Evolutionary conservation across 1,140 invertebrate genomes (phyloP), one percentile per base, ranked within the genome.

Genomic region (Agrypnia vestita): DNA sequence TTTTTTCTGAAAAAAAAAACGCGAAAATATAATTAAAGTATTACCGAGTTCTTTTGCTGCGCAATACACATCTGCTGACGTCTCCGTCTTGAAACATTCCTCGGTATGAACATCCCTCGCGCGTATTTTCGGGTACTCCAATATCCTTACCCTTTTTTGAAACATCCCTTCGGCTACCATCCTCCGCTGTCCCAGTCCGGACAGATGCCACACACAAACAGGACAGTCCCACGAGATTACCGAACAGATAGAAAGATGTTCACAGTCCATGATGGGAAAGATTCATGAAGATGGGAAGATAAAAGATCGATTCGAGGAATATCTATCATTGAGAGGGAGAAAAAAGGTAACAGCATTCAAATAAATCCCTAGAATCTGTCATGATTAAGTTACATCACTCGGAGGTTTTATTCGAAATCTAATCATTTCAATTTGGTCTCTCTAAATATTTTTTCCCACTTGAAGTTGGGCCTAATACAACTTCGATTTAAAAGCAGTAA

Each of bases 201-300:
- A 21, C 21, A 7, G 21, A 55, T 56, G 51, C 55, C 51, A 74
- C 72, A 74, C 55, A 74, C 72, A 74, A 21, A 35, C 55, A 74
- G n/a, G 15, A 44, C 21, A 46, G 49, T 74, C 72, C 19, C 43
- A 56, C 25, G 55, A 56, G 51, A 74, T 74, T 15, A 51, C 46
- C 11, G 17, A 10, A 72, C 25, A 55, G 51, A 55, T 56, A 73
- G n/a, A 62, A 21, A 21, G 13, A 62, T 62, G 59, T 69, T 69
- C 44, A 69, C 64, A 19, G 19, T 25, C 61, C 25, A 64, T 35
- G 61, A 43, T 15, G 61, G 61, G 61, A 35, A 35, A 64, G 35
- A 35, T 64, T 64, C 19, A 25, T 64, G 25, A 35, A 64, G 61
- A 64, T 64, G 11, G 25, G n/a, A 19, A 43, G 25, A 25, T 43